Conservation (phyloP, 2,797 vertebrate species). For the Sphenopsis melanotis region DNA sequence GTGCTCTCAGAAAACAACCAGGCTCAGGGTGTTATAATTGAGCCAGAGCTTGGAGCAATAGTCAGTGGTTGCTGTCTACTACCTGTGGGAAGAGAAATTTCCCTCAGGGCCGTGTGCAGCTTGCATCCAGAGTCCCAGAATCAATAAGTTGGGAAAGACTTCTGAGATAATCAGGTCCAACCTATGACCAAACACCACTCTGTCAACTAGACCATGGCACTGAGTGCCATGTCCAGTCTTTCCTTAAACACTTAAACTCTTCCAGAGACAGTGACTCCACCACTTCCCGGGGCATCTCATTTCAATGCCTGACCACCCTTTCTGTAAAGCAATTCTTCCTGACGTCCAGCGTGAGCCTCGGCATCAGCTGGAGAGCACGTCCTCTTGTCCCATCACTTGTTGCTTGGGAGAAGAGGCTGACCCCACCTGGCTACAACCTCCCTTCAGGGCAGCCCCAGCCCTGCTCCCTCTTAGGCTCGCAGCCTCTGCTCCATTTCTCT, state of each 20-base stretch:
- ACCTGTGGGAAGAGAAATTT: background rate
- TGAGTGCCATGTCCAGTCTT: background rate
- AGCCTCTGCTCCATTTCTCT: background rate
- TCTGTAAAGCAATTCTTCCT: background rate
- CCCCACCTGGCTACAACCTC: background rate
- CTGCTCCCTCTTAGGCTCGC: rapidly evolving
- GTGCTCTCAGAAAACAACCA: too few species aligned
- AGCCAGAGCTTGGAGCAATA: background rate
- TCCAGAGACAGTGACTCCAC: background rate
- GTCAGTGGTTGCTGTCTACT: rapidly evolving
- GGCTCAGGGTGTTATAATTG: rapidly evolving
- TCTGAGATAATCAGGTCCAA: background rate
- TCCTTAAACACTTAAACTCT: background rate
- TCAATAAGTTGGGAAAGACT: background rate
- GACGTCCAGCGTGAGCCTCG: background rate
- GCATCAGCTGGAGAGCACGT: background rate
- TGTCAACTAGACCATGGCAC: background rate
- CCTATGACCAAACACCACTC: background rate
- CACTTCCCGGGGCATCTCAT: background rate
- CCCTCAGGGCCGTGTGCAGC: background rate
- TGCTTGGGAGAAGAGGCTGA: background rate
- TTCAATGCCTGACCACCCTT: background rate
- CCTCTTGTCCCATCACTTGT: background rate
- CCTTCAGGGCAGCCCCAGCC: background rate
- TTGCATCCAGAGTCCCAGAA: background rate